A percentile compares a stretch with the other conserved stretches of the same genome.
phyloP scores from a whole-genome alignment of 1,140 invertebrate genomes.

The Cotesia vestalis region DNA sequence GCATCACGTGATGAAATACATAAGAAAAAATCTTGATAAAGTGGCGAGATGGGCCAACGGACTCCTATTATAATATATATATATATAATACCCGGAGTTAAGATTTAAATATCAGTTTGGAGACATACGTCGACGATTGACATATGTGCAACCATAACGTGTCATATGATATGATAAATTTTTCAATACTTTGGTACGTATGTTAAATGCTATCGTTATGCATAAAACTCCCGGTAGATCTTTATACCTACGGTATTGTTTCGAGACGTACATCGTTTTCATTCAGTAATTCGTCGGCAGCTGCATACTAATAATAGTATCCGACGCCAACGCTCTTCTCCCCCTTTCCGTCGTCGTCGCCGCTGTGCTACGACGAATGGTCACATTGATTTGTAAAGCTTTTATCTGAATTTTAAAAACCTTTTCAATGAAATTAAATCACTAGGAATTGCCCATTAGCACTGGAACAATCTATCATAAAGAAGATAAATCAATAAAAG shows the following conservation, averaged over 20 bases:
- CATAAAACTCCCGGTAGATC: constrained; percentile 8
- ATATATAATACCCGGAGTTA: neutral
- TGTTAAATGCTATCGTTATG: neutral
- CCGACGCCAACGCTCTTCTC: constrained; percentile 44
- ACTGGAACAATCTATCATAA: neutral
- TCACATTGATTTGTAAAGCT: constrained; percentile 44
- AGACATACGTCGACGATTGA: neutral
- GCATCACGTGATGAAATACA: neutral
- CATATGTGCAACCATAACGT: neutral
- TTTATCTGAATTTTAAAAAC: constrained; percentile 41
- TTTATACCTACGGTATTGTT: constrained; percentile 52
- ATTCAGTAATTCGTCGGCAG: constrained; percentile 63
- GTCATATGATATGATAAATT: too few relatives aligned
- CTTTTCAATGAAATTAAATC: constrained; percentile 35
- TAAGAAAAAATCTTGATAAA: neutral
- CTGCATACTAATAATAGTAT: constrained; percentile 65
- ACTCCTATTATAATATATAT: neutral
- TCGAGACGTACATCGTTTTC: constrained; percentile 54
- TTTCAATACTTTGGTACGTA: neutral
- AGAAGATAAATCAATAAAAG: neutral
- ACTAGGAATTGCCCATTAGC: too few relatives aligned
- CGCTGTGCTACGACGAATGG: constrained; percentile 26
- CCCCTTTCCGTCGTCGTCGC: neutral
- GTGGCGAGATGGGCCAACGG: neutral
- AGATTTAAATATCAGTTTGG: too few relatives aligned